Evolutionary conservation across 2,113 vertebrate species (phyloP).

Genomic region (Microtus pennsylvanicus): DNA sequence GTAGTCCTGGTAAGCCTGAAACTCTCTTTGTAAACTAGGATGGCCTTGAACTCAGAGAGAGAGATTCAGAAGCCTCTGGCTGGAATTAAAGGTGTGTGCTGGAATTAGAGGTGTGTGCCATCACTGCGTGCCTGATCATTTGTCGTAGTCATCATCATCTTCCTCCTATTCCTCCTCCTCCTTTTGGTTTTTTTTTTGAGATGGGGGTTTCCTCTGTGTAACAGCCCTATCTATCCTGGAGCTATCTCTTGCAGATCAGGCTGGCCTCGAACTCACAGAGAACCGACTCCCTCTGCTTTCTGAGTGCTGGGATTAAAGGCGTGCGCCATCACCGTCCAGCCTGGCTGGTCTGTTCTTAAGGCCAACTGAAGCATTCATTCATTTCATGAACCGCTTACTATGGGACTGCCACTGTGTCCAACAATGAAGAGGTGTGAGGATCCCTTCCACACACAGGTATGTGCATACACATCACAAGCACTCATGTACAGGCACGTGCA

Average conservation of each 20-base stretch:
- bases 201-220: neutral
- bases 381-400: neutral
- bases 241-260: neutral
- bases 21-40: neutral
- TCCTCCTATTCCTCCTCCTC: too few relatives aligned
- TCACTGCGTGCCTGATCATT: neutral
- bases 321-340: fast-evolving
- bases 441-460: too few relatives aligned
- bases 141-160: too few relatives aligned
- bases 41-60: neutral
- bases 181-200: neutral
- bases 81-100: neutral
- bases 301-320: neutral
- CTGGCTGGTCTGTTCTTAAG: neutral
- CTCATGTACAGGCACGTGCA: neutral
- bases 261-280: too few relatives aligned
- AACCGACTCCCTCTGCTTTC: neutral
- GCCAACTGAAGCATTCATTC: neutral
- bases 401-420: neutral
- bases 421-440: neutral
- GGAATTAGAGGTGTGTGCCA: neutral
- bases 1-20: too few relatives aligned
- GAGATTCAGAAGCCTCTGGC: neutral
- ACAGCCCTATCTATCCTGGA: neutral
- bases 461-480: fast-evolving